phyloP scores from a whole-genome alignment of 2,888 invertebrate genomes.

The Agriotes lineatus region DNA sequence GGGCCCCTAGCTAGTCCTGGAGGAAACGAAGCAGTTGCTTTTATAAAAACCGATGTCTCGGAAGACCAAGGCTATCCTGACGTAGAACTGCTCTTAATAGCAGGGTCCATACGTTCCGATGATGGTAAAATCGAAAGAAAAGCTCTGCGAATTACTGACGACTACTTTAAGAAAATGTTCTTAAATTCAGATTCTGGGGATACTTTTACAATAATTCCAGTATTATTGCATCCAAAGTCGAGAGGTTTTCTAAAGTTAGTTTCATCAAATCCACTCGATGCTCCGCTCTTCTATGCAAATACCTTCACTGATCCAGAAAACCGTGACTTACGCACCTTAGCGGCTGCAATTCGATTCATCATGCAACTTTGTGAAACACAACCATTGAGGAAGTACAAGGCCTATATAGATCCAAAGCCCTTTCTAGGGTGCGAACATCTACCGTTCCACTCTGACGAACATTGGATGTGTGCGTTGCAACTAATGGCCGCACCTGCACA shows the following conservation, averaged over 20 bases:
- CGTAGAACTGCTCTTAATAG: slow-evolving; percentile 74
- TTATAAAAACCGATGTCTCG: slow-evolving; percentile 71
- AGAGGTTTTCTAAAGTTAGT: slow-evolving; percentile 71
- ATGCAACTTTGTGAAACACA: too few species aligned
- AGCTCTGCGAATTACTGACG: slow-evolving; percentile 65
- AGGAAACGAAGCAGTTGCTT: slow-evolving; percentile 71
- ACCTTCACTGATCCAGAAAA: too few species aligned
- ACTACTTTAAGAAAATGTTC: slow-evolving; percentile 59
- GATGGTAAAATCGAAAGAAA: slow-evolving; percentile 67
- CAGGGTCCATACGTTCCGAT: slow-evolving; percentile 72
- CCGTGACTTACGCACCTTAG: too few species aligned
- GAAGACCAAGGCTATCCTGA: slow-evolving; percentile 73
- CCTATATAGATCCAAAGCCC: too few species aligned
- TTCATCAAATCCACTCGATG: too few species aligned
- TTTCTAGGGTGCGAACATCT: too few species aligned
- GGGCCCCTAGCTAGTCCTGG: slow-evolving; percentile 69
- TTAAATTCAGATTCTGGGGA: slow-evolving; percentile 60
- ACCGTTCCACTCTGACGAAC: too few species aligned
- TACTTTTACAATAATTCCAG: slow-evolving; percentile 67
- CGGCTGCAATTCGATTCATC: too few species aligned
- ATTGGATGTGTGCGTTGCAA: too few species aligned
- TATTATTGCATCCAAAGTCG: slow-evolving; percentile 73
- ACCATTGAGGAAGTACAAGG: too few species aligned
- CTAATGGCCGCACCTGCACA: too few species aligned
- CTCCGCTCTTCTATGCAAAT: too few species aligned